Evolutionary conservation across 2,797 vertebrate genomes (phyloP).

Genomic region (Coluber constrictor): DNA sequence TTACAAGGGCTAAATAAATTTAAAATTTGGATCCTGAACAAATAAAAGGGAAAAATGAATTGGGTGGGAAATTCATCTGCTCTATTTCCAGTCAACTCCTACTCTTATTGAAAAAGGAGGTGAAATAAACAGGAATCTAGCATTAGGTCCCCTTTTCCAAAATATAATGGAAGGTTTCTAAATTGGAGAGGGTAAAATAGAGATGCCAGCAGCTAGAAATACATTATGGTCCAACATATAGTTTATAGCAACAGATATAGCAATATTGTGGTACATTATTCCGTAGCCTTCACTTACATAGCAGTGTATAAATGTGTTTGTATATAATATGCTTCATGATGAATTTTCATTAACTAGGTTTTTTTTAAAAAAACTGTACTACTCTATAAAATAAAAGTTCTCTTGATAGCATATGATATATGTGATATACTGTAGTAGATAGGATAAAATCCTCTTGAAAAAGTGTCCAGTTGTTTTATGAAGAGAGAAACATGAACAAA

Average conservation of each 20-base stretch:
- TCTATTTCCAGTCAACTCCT: not conserved
- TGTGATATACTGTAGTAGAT: not conserved
- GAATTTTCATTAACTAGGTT: not conserved
- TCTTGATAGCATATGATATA: not conserved
- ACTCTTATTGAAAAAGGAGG: not conserved
- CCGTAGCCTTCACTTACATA: not conserved
- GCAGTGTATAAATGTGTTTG: not conserved
- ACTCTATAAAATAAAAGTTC: not conserved
- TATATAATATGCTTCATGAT: not conserved
- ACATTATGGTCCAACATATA: not conserved
- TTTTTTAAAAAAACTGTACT: not conserved
- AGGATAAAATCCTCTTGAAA: not conserved
- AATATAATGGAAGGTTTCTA: not conserved
- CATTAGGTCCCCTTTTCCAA: not conserved
- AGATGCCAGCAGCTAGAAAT: not conserved
- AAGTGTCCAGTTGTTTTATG: not conserved
- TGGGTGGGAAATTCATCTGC: not conserved
- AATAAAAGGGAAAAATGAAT: not conserved
- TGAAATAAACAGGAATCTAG: not conserved
- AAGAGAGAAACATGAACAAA: not conserved
- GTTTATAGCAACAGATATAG: not conserved
- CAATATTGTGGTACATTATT: not conserved
- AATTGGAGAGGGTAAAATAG: not conserved
- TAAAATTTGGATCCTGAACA: not conserved
- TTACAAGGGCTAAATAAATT: not conserved